These are phyloP conservation scores for Trematomus bernacchii DNA, from an alignment of 2,797 vertebrate genomes.

Conservation along the genomic window DNA sequence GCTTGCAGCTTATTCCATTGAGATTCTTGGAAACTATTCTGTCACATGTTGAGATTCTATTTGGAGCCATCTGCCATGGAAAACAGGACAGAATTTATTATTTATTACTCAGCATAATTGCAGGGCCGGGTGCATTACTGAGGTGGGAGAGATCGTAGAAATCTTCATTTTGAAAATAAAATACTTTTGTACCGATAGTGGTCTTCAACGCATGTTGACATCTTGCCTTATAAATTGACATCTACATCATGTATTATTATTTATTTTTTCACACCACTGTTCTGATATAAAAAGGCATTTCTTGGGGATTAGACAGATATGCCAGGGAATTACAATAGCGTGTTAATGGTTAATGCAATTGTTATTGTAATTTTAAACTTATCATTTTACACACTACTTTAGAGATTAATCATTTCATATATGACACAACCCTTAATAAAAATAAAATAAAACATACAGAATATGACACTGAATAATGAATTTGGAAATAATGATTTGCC, in stretches of 20 bases:
- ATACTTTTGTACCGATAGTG: slow-evolving; percentile 11
- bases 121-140: slow-evolving; percentile 59
- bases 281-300: not conserved
- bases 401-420: not conserved
- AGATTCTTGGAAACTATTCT: slow-evolving; percentile 80
- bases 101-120: slow-evolving; percentile 75
- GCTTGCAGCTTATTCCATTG: slow-evolving; percentile 71
- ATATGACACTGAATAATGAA: too few species aligned
- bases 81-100: slow-evolving; percentile 78
- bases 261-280: not conserved
- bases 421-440: not conserved
- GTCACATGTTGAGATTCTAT: slow-evolving; percentile 77
- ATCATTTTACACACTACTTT: not conserved
- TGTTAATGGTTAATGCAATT: too few species aligned
- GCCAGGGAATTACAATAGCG: not conserved
- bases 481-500: accelerated
- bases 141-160: slow-evolving; percentile 59
- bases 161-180: slow-evolving; percentile 28
- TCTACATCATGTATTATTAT: not conserved
- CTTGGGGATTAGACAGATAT: not conserved
- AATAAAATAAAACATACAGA: not conserved
- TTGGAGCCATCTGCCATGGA: slow-evolving; percentile 77
- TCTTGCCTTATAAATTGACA: not conserved
- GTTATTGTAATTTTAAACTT: not conserved
- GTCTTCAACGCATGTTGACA: not conserved